Base-by-base conservation (phyloP, 23 tunicate species). In the Halocynthia roretzi region DNA sequence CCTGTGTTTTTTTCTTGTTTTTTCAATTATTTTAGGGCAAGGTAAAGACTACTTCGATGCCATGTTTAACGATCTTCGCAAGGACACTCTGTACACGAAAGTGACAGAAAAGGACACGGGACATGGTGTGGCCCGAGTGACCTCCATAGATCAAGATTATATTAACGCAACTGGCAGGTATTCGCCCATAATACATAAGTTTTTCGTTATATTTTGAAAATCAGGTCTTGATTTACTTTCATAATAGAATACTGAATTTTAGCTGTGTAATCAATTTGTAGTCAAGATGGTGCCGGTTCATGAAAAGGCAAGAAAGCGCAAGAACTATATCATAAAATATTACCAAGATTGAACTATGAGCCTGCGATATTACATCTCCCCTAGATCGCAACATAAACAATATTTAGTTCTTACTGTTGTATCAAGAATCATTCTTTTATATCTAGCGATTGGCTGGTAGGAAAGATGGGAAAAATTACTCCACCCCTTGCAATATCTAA, bases 41-140 rank as follows among this genome's bases (percentile, higher is more conserved):
- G 97, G 97, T 0, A 54, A 79, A 51, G 97, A 90, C 66, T 90
- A 90, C 77, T 90, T 85, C 54, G 90, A 90, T 68, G 87, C 86
- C 49, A 90, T 90, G 90, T 90, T 90, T 77, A 81, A 81, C 62
- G 97, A 85, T 80, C 50, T 85, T 21, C 77, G 90, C 22, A 89
- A 89, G 50, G 96, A 83, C 55, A 78, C 87, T 8, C 67, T 89
- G 79, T 89, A 78, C 78, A 81, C 87, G 8, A 77, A 65, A 71
- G 87, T 88, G 7, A 80, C 87, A 0, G 88, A 83, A 53, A 63
- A 69, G 12, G 65, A 54, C 23, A 76, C 75, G 7, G 88, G 96
- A 5, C 71, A 63, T 44, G 84, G 75, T 18, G 55, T 80, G 6
- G 72, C 90, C 7, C 68, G 77, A 22, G 75, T 82, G 12, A 81